Evolutionary conservation across 2,888 invertebrate genomes (phyloP), one percentile per base, ranked within the genome.

Genomic region (Agonopterix alstromeriana): DNA sequence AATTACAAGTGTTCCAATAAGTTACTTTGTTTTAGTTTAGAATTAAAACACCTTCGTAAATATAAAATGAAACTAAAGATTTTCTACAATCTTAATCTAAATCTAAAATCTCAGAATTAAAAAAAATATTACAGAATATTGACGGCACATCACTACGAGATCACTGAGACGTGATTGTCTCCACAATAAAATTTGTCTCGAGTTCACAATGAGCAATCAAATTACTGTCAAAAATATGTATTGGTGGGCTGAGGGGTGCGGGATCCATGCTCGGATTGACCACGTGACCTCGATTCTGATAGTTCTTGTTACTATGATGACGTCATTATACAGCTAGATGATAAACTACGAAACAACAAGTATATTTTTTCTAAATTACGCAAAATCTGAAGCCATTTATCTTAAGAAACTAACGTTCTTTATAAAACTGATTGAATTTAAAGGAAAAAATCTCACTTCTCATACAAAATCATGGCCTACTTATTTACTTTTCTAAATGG

Each of bases 201-300:
- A 63, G 61, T 64, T 79, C 68, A 87, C 86, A 87, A 87, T 87
- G 83, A 78, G 78, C 83, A 77, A 87, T 87, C 86, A 84, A 85
- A 84, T 82, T 73, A 79, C 76, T 73, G 80, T 76, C 79, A 74
- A 62, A 73, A 63, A 66, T 65, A 54, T 58, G 58, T 50, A 61
- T 60, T 48, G 11, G n/a, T 47, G 49, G 47, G 36, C 45, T 43
- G 14, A n/a, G 45, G 55, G 53, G 63, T 63, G 35, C 48, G 49
- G 47, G n/a, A 27, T 27, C 27, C 27, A 27, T 27, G 27, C 27
- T 27, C 27, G 27, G 27, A 5, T 69, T 76, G 77, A 77, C 77
- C 78, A 73, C 57, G 60, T 69, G 69, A 66, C 62, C 63, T 36
- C 27, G 9, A 27, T 41, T n/a, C n/a, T 27, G 5, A 27, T 27